Evolutionary conservation across 2,888 invertebrate species (phyloP).

Genomic region (Synanthedon andrenaeformis): DNA sequence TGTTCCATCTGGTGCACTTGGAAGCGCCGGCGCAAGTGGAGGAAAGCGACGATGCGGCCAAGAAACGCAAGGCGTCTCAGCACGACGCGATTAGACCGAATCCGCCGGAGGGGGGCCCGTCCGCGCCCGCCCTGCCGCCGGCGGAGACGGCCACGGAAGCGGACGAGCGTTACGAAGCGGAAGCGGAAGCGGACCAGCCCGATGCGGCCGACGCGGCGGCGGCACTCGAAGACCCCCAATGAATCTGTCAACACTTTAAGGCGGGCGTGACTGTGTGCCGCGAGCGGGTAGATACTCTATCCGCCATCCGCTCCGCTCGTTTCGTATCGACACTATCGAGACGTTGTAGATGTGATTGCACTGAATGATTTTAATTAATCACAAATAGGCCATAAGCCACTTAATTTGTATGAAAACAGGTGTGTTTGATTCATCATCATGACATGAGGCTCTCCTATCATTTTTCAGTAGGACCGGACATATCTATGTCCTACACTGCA

Average conservation of each 20-base stretch:
- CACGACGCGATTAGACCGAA: constrained; percentile 9
- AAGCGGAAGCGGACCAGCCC: constrained; percentile 11
- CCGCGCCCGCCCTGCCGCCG: constrained; percentile 27
- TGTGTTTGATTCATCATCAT: too few relatives aligned
- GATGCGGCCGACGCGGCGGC: constrained; percentile 2
- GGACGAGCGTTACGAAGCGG: constrained; percentile 45
- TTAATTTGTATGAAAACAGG: too few relatives aligned
- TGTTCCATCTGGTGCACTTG: constrained; percentile 98
- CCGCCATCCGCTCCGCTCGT: too few relatives aligned
- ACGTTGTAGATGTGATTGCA: constrained; percentile 5
- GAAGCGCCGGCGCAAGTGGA: constrained; percentile 89
- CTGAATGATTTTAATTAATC: too few relatives aligned
- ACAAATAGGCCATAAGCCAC: too few relatives aligned
- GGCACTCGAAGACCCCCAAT: constrained; percentile 3
- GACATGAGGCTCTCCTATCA: too few relatives aligned
- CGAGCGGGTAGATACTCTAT: too few relatives aligned
- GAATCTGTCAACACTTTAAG: not conserved
- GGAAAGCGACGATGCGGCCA: constrained; percentile 38
- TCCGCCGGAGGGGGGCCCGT: not conserved
- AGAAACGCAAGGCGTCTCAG: constrained; percentile 33
- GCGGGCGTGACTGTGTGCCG: too few relatives aligned
- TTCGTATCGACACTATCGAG: too few relatives aligned
- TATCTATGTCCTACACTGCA: too few relatives aligned
- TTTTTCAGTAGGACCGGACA: too few relatives aligned
- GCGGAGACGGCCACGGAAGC: constrained; percentile 65